A percentile compares a stretch with the other conserved stretches of the same genome.
These are phyloP conservation scores for Pica pica DNA, from an alignment of 2,113 vertebrate species.

Conservation along the genomic window DNA sequence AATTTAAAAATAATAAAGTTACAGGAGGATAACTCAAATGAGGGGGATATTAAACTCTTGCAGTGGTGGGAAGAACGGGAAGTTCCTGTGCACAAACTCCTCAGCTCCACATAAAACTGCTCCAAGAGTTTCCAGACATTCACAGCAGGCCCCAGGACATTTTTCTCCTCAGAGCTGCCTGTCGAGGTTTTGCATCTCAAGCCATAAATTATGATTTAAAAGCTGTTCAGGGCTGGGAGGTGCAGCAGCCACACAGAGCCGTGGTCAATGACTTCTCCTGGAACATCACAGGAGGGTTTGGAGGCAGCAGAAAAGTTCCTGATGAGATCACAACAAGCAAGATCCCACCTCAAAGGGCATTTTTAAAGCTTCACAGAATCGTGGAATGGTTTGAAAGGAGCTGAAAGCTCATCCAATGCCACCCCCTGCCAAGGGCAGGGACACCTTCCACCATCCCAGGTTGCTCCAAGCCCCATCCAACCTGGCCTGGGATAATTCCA, in stretches of 20 bases:
- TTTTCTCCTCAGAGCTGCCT: background rate
- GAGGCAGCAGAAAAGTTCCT: accelerated
- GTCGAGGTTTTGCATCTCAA: background rate
- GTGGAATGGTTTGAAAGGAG: background rate
- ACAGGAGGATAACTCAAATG: accelerated
- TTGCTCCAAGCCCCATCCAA: accelerated
- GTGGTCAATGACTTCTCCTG: background rate
- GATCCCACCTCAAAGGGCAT: background rate
- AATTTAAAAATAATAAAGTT: background rate
- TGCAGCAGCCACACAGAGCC: background rate
- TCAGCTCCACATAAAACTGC: too few species aligned
- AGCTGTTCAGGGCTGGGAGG: background rate
- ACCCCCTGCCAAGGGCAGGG: background rate
- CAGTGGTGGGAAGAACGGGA: background rate
- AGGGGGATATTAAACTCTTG: background rate
- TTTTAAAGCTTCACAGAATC: background rate
- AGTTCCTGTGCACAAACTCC: background rate
- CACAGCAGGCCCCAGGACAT: background rate
- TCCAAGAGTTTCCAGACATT: background rate
- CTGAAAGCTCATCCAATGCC: background rate
- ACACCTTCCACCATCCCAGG: background rate
- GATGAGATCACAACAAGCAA: accelerated
- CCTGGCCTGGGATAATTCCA: background rate
- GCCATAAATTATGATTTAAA: background rate
- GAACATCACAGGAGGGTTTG: background rate